These are phyloP conservation scores for Amiota mariae DNA, from an alignment of 2,888 invertebrate species.

Conservation along the genomic window DNA sequence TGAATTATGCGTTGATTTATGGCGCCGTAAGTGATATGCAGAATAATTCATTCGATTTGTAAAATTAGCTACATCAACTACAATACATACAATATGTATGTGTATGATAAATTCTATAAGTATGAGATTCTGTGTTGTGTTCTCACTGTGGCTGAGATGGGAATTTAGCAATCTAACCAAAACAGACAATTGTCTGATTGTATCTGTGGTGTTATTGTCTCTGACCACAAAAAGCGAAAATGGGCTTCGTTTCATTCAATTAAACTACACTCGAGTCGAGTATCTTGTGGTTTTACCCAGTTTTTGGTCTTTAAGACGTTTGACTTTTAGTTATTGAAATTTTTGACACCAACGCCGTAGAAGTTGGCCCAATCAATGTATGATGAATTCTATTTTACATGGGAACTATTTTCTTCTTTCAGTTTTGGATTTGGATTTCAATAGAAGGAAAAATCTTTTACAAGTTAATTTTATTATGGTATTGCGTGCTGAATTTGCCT, in stretches of 20 bases:
- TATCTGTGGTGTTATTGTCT: no score
- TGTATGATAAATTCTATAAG: no score
- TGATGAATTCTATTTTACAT: not conserved
- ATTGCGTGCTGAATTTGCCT: constrained; percentile 16
- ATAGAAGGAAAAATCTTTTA: not conserved
- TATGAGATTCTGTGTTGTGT: no score
- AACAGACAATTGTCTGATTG: no score
- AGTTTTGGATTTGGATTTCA: not conserved
- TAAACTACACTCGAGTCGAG: constrained; percentile 11
- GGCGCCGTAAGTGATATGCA: constrained; percentile 32
- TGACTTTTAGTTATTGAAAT: constrained; percentile 17
- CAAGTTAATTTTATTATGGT: not conserved
- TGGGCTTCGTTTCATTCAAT: constrained; percentile 34
- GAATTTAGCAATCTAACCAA: no score
- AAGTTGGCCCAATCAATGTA: not conserved
- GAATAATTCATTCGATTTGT: constrained; percentile 31
- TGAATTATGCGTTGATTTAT: constrained; percentile 39
- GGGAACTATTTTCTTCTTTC: not conserved
- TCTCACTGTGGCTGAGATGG: no score
- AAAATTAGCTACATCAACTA: constrained; percentile 14
- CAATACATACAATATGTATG: no score
- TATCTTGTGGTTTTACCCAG: constrained; percentile 13
- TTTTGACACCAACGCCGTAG: constrained; percentile 37
- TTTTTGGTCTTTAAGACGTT: constrained; percentile 1
- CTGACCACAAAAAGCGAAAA: no score